Evolutionary conservation across 2,113 vertebrate genomes (phyloP).

Genomic region (Otis tarda): DNA sequence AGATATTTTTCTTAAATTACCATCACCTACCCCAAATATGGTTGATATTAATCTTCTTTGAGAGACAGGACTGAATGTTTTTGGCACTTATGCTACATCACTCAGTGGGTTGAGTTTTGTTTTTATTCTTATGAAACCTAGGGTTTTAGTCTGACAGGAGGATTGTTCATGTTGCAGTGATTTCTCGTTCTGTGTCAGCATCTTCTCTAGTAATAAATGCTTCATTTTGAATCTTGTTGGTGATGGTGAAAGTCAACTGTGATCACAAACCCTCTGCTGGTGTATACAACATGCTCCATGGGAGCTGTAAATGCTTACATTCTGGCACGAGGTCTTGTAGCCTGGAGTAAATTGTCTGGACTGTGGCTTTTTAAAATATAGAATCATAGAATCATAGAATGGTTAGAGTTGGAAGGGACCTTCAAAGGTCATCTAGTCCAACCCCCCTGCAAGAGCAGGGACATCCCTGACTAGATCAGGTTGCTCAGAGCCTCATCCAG

Average conservation of each 20-base stretch:
- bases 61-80: not conserved
- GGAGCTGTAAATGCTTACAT: not conserved
- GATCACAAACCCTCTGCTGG: not conserved
- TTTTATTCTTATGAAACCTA: not conserved
- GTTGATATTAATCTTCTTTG: not conserved
- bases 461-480: too few relatives aligned
- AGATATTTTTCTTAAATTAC: not conserved
- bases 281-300: not conserved
- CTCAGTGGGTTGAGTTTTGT: not conserved
- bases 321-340: not conserved
- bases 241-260: not conserved
- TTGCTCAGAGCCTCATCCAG: too few relatives aligned
- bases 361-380: not conserved
- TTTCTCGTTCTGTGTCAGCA: constrained; percentile 15
- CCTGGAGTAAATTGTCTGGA: not conserved
- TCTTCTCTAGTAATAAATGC: not conserved
- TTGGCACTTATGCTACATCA: not conserved
- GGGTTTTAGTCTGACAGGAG: not conserved
- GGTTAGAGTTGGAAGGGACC: too few relatives aligned
- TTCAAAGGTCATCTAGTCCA: too few relatives aligned
- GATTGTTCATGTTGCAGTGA: not conserved
- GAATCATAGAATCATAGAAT: too few relatives aligned
- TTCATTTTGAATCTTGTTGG: not conserved
- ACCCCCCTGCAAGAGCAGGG: too few relatives aligned
- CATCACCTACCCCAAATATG: not conserved